Evolutionary conservation across 2,888 invertebrate genomes (phyloP), one percentile per base, ranked within the genome.

Genomic region (Drepana falcataria): DNA sequence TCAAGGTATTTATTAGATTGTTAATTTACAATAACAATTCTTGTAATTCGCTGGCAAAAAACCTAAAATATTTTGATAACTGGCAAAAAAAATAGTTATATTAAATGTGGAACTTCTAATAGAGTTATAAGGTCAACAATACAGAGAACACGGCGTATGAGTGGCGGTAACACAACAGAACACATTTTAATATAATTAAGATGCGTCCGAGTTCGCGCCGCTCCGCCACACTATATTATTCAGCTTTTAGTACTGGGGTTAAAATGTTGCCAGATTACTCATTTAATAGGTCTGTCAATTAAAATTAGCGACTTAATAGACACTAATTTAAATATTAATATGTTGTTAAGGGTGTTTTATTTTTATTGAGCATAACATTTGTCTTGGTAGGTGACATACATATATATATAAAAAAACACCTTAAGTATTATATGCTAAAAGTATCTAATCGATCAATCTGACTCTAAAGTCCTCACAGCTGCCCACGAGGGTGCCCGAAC

Each of bases 101-200:
- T 35, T 33, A 44, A 47, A 47, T 37, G 5, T 48, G 53, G 37
- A 51, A 41, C 54, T 47, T 68, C 66, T 64, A 63, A 47, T 63
- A 69, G 66, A 68, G 54, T 65, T 5, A 5, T 59, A 2, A 56
- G 3, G 35, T 52, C 68, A 64, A 61, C 52, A 49, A 54, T 51
- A 52, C 57, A 60, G 65, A 67, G 62, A 66, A 58, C 59, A 49
- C 59, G 55, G 57, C 57, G 61, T 59, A 51, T 57, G 59, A 60
- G 61, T 60, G 60, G 61, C 64, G 66, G 71, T 69, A 69, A 67
- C 61, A 67, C 61, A 72, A 71, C 73, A 68, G 58, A 69, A 73
- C 68, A 75, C 71, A 72, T 75, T 74, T 80, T 69, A 75, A 75
- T 75, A 76, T 78, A 79, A 83, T 81, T 83, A 81, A 81, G 75